Percentiles rank a stretch among this genome's conserved stretches.
Evolutionary conservation across 2,113 vertebrate genomes (phyloP).

Genomic region (Oreocharis arfaki): DNA sequence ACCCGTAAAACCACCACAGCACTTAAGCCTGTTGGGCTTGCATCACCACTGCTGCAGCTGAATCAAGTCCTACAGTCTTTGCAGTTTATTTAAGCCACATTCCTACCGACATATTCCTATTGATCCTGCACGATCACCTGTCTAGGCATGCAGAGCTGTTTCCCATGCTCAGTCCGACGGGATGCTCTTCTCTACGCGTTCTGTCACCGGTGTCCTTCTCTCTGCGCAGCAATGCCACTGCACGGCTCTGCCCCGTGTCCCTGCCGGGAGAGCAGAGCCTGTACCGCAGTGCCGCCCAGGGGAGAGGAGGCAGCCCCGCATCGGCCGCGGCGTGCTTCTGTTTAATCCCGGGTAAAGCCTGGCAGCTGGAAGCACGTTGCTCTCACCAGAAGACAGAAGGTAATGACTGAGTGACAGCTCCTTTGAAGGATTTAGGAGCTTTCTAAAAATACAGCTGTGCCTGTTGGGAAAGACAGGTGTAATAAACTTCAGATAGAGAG

Average conservation of each 20-base stretch:
- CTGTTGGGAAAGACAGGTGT: neutral
- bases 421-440: neutral
- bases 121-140: neutral
- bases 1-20: neutral
- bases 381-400: neutral
- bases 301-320: neutral
- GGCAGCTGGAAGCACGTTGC: neutral
- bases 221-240: rapidly evolving
- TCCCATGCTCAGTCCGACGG: rapidly evolving
- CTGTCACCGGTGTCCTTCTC: neutral
- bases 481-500: neutral
- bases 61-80: neutral
- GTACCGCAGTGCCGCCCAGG: neutral
- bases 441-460: neutral
- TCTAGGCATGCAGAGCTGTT: neutral
- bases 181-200: rapidly evolving
- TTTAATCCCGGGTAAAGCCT: rapidly evolving
- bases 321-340: rapidly evolving
- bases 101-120: neutral
- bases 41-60: neutral
- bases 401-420: neutral
- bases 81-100: neutral
- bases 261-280: neutral
- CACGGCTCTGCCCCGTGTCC: rapidly evolving
- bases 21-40: neutral